Conservation (phyloP, 2,797 vertebrate species). For the Etheostoma perlongum region DNA sequence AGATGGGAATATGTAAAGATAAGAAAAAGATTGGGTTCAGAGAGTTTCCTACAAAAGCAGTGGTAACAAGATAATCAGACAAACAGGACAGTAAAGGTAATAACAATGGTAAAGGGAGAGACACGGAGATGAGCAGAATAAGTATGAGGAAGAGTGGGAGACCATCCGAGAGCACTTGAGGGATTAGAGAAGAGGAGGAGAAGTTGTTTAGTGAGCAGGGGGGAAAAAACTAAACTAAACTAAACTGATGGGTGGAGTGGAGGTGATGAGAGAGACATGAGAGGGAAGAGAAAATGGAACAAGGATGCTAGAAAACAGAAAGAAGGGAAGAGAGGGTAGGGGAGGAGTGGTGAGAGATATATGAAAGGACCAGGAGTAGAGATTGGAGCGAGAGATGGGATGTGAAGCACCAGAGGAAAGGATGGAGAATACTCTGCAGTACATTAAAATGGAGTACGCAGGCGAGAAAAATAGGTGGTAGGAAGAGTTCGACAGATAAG, state of each 20-base stretch:
- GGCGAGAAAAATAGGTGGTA: not conserved
- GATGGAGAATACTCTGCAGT: conserved; percentile 39
- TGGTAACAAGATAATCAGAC: conserved; percentile 53
- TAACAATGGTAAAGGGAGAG: conserved; percentile 28
- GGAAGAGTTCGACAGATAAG: conserved; percentile 14
- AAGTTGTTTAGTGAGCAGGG: conserved; percentile 31
- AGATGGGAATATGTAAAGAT: conserved; percentile 30
- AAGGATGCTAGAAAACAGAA: conserved; percentile 33
- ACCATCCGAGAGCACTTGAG: conserved; percentile 13
- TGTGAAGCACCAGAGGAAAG: conserved; percentile 40
- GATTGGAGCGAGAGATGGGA: conserved; percentile 49
- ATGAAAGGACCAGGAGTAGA: conserved; percentile 35
- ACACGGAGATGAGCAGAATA: not conserved
- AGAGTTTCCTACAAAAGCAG: conserved; percentile 32
- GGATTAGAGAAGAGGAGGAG: conserved; percentile 19
- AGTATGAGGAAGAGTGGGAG: not conserved
- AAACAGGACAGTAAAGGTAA: conserved; percentile 43
- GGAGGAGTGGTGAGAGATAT: conserved; percentile 28
- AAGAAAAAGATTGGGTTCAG: conserved; percentile 37
- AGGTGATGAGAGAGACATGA: conserved; percentile 37
- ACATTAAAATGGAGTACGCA: conserved; percentile 24
- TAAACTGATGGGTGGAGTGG: conserved; percentile 26
- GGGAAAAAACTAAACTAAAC: conserved; percentile 1
- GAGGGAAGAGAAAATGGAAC: conserved; percentile 24
- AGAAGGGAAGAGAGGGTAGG: conserved; percentile 10